Evolutionary conservation across 2,888 invertebrate genomes (phyloP), one percentile per base, ranked within the genome.

Genomic region (Priocnemis perturbator): DNA sequence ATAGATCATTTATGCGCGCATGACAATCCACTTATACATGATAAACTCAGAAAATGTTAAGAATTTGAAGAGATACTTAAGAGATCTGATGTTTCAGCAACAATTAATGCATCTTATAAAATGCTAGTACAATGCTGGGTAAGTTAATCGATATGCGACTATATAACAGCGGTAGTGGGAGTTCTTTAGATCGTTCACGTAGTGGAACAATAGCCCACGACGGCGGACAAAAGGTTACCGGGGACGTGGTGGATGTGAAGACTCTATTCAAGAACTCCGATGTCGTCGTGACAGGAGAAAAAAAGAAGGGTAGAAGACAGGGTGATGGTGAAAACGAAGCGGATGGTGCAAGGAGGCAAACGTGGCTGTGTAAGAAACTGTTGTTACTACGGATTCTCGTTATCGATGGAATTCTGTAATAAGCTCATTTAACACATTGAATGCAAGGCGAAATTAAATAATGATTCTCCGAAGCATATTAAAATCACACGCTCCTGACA

Each of bases 81-180:
- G n/a, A n/a, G n/a, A n/a, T n/a, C n/a, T n/a, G n/a, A n/a, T n/a
- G n/a, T 11, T 37, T 37, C 14, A 37, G n/a, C n/a, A 37, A 11
- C 14, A 11, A 11, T 9, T 37, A 37, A 37, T 37, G 14, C 2
- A 11, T 9, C 1, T 37, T 37, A 11, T 37, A 37, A 9, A 37
- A 37, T 37, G 37, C 37, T 1, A 9, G 14, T 37, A 57, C 53
- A 50, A 30, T 26, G 55, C 15, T 21, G 48, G 66, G 55, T 67
- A 70, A 61, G 64, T 64, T 30, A 45, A 62, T 60, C 62, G 67
- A 70, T 70, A 67, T 67, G 52, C 56, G 47, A 53, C 4, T 20
- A 59, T 26, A 48, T 58, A 47, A 48, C 63, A 44, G 14, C 17
- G 17, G 30, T 19, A 37, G 14, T 5, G 30, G 15, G 3, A 48